Percentiles rank a stretch among this genome's conserved stretches.
These are phyloP conservation scores for Ormia ochracea DNA, from an alignment of 2,888 invertebrate species.

Conservation along the genomic window DNA sequence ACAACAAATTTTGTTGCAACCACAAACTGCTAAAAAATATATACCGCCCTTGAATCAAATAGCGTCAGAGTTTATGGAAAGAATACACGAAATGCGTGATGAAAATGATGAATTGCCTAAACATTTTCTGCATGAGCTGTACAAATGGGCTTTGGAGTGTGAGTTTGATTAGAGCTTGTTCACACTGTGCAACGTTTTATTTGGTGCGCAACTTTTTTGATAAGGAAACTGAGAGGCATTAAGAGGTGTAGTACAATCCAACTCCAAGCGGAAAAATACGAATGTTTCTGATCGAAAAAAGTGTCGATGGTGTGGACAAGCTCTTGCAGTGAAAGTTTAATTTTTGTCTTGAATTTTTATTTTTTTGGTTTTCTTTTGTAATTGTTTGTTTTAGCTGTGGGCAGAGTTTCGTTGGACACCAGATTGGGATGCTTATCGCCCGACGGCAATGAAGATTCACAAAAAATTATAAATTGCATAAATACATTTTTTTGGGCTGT, in stretches of 20 bases:
- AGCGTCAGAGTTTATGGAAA: constrained; percentile 85
- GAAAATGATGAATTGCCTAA: constrained; percentile 84
- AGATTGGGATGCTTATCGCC: constrained; percentile 85
- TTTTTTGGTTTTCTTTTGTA: background rate
- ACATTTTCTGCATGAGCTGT: constrained; percentile 91
- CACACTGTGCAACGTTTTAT: no score
- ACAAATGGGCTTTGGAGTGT: constrained; percentile 96
- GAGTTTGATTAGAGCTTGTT: constrained; percentile 70
- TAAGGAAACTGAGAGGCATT: no score
- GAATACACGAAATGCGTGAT: constrained; percentile 82
- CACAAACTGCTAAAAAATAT: constrained; percentile 86
- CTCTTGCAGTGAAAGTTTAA: no score
- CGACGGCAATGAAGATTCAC: constrained; percentile 81
- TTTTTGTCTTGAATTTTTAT: background rate
- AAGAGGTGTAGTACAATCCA: no score
- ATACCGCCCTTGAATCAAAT: constrained; percentile 85
- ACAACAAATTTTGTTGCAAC: constrained; percentile 88
- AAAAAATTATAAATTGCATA: constrained; percentile 86
- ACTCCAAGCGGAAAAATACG: no score
- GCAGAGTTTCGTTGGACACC: constrained; percentile 87
- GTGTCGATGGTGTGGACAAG: no score
- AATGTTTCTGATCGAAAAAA: no score
- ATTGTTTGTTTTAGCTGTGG: constrained; percentile 81
- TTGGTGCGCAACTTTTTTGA: no score
- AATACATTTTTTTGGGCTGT: constrained; percentile 87